Percentiles rank a stretch among this genome's conserved stretches.
These are phyloP conservation scores for Lasioglossum vierecki DNA, from an alignment of 2,888 invertebrate genomes.

Conservation along the genomic window DNA sequence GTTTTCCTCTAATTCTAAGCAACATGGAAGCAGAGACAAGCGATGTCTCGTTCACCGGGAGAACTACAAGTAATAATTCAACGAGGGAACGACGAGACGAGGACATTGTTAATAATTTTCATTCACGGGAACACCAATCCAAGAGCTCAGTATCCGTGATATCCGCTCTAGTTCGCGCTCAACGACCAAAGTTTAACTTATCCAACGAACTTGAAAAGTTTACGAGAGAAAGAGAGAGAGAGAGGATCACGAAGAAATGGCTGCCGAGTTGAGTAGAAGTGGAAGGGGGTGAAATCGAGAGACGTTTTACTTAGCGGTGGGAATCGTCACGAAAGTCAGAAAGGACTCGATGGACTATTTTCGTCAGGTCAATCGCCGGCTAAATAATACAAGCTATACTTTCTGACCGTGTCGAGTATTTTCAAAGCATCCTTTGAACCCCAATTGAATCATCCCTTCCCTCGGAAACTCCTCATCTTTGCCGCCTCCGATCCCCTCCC, in stretches of 20 bases:
- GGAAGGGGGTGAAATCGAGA: background rate
- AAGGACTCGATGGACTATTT: slow-evolving; percentile 38
- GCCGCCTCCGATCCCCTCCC: background rate
- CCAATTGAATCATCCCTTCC: slow-evolving; percentile 56
- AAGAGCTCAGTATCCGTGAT: background rate
- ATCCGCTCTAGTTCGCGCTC: background rate
- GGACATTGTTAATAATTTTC: background rate
- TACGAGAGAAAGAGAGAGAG: background rate
- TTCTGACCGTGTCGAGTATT: slow-evolving; percentile 42
- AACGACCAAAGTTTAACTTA: slow-evolving; percentile 7
- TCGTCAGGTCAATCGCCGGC: slow-evolving; percentile 37
- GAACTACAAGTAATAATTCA: background rate
- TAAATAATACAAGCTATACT: slow-evolving; percentile 48
- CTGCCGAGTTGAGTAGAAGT: background rate
- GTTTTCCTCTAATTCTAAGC: background rate
- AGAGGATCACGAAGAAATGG: background rate
- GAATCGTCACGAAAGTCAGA: slow-evolving; percentile 24
- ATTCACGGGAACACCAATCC: background rate
- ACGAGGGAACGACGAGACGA: background rate
- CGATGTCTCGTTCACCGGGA: background rate
- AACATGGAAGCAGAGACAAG: background rate
- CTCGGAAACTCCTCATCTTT: background rate
- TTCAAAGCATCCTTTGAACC: slow-evolving; percentile 49
- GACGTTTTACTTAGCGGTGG: slow-evolving; percentile 17
- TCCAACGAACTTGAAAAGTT: slow-evolving; percentile 4